Evolutionary conservation across 2,888 invertebrate genomes (phyloP), one percentile per base, ranked within the genome.

Genomic region (Pemphredon lugubris): DNA sequence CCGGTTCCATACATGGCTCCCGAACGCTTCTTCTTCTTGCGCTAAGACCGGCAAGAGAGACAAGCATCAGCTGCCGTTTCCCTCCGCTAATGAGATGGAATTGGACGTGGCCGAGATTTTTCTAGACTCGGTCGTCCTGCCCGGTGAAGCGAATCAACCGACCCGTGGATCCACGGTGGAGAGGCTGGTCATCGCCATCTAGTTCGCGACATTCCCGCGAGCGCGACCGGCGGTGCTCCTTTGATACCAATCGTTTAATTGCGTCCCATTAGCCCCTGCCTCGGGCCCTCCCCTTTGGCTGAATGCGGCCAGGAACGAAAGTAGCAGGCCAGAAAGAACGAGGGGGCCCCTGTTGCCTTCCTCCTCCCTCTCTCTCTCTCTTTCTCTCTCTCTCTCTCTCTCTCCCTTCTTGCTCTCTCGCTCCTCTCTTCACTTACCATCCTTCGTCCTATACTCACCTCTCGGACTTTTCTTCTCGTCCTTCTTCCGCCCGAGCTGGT

Each of bases 81-180:
- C 81, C 85, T 85, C 83, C 87, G 85, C 89, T 90, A 90, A 90
- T 90, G 89, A 90, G 89, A 90, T 90, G 88, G 88, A 90, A 90
- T 90, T 89, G 89, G 88, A 89, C 89, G 88, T 86, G 89, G 88
- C 86, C 88, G 86, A 87, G 89, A 90, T 90, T 90, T 90, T 89
- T 90, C 89, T 90, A 89, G 86, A 88, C 85, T 85, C 82, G 66
- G 61, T 63, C 66, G 69, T 42, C 51, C 61, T 58, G 54, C n/a
- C n/a, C n/a, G n/a, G n/a, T n/a, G 66, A 65, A 69, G 68, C 79
- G 83, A 81, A 81, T 79, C 75, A 73, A 77, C 48, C 13, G 32
- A 5, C 7, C 32, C 48, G 44, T 58, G 63, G 47, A 50, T 34
- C 47, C 51, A 39, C 40, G 48, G 51, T 60, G 55, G 50, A 73